These are phyloP conservation scores for Steinernema hermaphroditum DNA, from an alignment of 2,888 invertebrate genomes.

Conservation along the genomic window DNA sequence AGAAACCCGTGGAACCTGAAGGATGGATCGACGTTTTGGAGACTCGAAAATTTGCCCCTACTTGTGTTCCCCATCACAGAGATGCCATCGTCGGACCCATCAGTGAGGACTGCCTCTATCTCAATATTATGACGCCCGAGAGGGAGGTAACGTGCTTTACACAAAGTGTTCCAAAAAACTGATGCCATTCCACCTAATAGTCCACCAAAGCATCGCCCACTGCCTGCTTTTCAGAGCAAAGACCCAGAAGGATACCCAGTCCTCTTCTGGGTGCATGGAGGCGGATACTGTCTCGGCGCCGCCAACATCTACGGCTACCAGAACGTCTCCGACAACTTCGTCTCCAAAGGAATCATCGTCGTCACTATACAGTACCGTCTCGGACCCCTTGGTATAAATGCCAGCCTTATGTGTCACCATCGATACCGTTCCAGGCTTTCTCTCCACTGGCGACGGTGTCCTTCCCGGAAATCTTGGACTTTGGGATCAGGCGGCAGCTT, in stretches of 20 bases:
- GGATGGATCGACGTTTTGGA: constrained; percentile 32
- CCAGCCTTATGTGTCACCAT: background rate
- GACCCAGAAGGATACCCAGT: constrained; percentile 35
- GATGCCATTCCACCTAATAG: too few relatives aligned
- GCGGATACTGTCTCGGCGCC: constrained; percentile 39
- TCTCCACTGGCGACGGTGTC: constrained; percentile 40
- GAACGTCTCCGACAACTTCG: constrained; percentile 38
- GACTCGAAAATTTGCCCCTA: background rate
- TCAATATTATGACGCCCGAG: constrained; percentile 42
- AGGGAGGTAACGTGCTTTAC: background rate
- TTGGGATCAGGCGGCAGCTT: constrained; percentile 44
- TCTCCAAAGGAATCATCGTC: constrained; percentile 41
- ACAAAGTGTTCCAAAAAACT: too few relatives aligned
- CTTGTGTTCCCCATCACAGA: constrained; percentile 15
- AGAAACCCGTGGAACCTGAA: constrained; percentile 33
- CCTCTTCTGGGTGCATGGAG: constrained; percentile 41
- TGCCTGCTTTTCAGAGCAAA: constrained; percentile 10
- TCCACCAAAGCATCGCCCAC: too few relatives aligned
- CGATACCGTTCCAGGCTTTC: constrained; percentile 41
- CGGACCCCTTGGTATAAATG: constrained; percentile 38
- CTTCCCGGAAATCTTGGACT: constrained; percentile 47
- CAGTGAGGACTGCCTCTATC: constrained; percentile 44
- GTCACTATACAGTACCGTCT: constrained; percentile 46
- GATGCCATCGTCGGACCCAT: constrained; percentile 15
- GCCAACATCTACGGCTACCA: constrained; percentile 32